Evolutionary conservation across 1,140 invertebrate genomes (phyloP).

Genomic region (Hesperophylax magnus): DNA sequence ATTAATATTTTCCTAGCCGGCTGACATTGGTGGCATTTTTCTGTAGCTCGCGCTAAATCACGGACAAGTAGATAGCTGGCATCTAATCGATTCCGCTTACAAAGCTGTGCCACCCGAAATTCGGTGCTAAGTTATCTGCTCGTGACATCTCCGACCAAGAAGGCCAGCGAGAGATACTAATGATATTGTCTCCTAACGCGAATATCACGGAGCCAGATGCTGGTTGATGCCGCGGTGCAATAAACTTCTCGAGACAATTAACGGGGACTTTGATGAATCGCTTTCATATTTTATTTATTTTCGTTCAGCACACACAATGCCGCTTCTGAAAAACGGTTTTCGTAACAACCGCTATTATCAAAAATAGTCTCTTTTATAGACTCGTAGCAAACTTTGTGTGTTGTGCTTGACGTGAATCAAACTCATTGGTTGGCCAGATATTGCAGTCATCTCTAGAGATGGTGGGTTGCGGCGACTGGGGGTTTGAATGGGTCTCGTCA

Average conservation of each 20-base stretch:
- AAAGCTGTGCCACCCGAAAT: constrained; percentile 36
- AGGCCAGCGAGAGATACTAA: constrained; percentile 40
- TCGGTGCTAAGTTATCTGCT: constrained; percentile 5
- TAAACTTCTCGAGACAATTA: constrained; percentile 38
- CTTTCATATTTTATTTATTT: constrained; percentile 46
- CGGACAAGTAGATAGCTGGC: constrained; percentile 24
- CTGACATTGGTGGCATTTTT: constrained; percentile 39
- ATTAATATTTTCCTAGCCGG: constrained; percentile 47
- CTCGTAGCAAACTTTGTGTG: background rate
- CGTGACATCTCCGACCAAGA: constrained; percentile 13
- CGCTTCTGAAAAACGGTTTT: constrained; percentile 42
- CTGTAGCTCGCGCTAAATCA: constrained; percentile 6
- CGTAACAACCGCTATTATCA: constrained; percentile 27
- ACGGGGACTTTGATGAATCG: constrained; percentile 49
- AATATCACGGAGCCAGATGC: constrained; percentile 30
- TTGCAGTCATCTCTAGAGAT: constrained; percentile 25
- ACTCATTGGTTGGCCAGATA: background rate
- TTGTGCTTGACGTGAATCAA: constrained; percentile 28
- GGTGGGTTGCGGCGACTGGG: background rate
- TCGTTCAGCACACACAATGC: constrained; percentile 32
- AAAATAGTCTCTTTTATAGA: constrained; percentile 38
- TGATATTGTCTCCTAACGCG: constrained; percentile 47
- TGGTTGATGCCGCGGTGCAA: constrained; percentile 21
- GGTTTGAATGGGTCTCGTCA: constrained; percentile 45
- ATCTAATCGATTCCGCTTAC: background rate